Evolutionary conservation across 53 echinoderm and acorn worm species (phyloP).

Genomic region (Luidia sarsii): DNA sequence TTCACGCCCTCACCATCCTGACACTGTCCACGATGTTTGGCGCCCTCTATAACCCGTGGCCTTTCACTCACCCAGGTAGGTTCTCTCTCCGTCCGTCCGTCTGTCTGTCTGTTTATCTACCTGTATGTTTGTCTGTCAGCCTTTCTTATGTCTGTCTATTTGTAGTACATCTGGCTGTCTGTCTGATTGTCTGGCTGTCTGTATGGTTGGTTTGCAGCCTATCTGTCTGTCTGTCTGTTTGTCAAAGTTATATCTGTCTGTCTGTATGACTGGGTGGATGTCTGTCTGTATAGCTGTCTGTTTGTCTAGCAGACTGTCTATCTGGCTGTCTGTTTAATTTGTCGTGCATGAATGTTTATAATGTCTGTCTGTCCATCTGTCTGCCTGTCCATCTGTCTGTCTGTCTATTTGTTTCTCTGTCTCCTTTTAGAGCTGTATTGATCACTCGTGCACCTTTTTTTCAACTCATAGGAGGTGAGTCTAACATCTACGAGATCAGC

Average conservation of each 20-base stretch:
- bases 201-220: background rate
- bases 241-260: background rate
- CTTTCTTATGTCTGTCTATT: no score
- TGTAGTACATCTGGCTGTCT: background rate
- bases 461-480: slow-evolving; percentile 31
- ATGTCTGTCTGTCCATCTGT: no score
- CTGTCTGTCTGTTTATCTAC: no score
- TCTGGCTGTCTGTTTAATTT: background rate
- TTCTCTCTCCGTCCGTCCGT: no score
- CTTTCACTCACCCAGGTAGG: slow-evolving; percentile 26
- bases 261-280: no score
- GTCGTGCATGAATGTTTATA: background rate
- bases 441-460: no score
- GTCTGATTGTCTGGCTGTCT: background rate
- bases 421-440: no score
- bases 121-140: no score
- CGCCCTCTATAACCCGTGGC: slow-evolving; percentile 21
- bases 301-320: no score
- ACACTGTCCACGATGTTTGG: background rate
- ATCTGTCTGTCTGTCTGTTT: no score
- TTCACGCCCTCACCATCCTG: slow-evolving; percentile 14
- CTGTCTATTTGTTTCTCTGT: no score
- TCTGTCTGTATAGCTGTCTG: background rate
- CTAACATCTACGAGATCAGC: slow-evolving; percentile 17
- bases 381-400: no score